Evolutionary conservation across 1,140 invertebrate species (phyloP).

Genomic region (silkworm (Bombyx mori)): DNA sequence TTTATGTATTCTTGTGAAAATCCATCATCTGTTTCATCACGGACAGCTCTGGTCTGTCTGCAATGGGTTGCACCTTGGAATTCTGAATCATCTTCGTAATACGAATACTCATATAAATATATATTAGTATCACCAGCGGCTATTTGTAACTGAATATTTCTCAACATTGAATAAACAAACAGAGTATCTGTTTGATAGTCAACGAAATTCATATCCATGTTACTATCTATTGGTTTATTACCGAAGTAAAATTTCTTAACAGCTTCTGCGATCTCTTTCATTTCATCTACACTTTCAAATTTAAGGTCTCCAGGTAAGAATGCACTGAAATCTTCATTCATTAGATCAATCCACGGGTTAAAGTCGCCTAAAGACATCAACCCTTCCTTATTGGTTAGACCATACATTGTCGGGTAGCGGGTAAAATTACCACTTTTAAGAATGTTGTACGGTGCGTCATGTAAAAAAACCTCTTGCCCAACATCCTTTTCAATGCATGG

Average conservation of each 20-base stretch:
- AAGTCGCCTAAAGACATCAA: conserved; percentile 3
- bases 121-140: conserved; percentile 15
- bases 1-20: conserved; percentile 9
- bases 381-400: conserved; percentile 18
- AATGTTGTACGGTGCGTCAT: conserved; percentile 13
- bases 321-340: conserved; percentile 20
- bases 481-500: conserved; percentile 19
- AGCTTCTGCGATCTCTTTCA: conserved; percentile 13
- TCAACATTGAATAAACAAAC: conserved; percentile 12
- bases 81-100: conserved; percentile 8
- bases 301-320: conserved; percentile 20
- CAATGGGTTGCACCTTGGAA: conserved; percentile 15
- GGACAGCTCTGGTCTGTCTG: conserved; percentile 12
- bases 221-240: conserved; percentile 4
- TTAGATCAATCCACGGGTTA: conserved; percentile 8
- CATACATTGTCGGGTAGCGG: conserved; percentile 6
- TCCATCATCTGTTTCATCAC: conserved; percentile 2
- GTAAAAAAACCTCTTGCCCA: conserved; percentile 11
- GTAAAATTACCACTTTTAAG: conserved; percentile 1
- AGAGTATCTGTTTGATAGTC: conserved; percentile 21
- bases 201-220: conserved; percentile 12
- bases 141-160: conserved; percentile 10
- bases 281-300: conserved; percentile 14
- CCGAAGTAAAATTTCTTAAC: conserved; percentile 25
- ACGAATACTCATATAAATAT: conserved; percentile 25